Base-by-base conservation (phyloP, 30 jellyfish, hydroid and myxozoan species). In the Chironex yamaguchii region DNA sequence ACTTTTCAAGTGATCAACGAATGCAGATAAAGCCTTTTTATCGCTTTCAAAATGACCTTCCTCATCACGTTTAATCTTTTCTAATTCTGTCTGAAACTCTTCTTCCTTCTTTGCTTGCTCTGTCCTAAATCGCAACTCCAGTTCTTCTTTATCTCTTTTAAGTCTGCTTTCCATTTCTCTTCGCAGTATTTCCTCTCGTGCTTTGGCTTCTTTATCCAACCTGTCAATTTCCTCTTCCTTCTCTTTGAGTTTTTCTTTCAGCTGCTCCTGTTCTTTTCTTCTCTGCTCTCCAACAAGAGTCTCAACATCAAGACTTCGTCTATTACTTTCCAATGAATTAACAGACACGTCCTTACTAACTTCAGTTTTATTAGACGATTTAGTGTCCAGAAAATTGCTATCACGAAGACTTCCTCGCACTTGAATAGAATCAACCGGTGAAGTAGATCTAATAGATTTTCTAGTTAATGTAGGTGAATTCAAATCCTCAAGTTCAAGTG, bases 211-310 rank as follows among this genome's bases (percentile, higher is more conserved):
- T 30, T 17, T 29, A 14, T 48, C 62, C 26, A 85, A 58, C 53
- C 62, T 87, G 17, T 68, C 62, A 22, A 85, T 73, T 66, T 71
- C 95, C 20, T 68, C 84, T 49, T 88, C 76, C 32, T 88, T 77
- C 49, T 26, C 48, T 24, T 71, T 79, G 2, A 88, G 88, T 72
- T 71, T 79, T 3, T 69, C 96, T 78, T 88, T 90, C 88, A 88
- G 73, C 63, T 90, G 91, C 26, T 73, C 49, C 64, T 50, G 52
- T 27, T 71, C 87, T 34, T 73, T 54, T 51, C 86, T 68, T 21
- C 49, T 82, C 29, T 71, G 96, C 87, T 67, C 91, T 52, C 76
- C 87, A 17, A 28, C 96, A 29, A 87, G 76, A 28, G 67, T 87
- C 87, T n/a, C 68, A 27, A n/a, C 74, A 11, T 62, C 35, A 28